A percentile compares a stretch with the other conserved stretches of the same genome.
Conservation (phyloP, 2,888 invertebrate species). For the Lycocerus yunnanus region DNA sequence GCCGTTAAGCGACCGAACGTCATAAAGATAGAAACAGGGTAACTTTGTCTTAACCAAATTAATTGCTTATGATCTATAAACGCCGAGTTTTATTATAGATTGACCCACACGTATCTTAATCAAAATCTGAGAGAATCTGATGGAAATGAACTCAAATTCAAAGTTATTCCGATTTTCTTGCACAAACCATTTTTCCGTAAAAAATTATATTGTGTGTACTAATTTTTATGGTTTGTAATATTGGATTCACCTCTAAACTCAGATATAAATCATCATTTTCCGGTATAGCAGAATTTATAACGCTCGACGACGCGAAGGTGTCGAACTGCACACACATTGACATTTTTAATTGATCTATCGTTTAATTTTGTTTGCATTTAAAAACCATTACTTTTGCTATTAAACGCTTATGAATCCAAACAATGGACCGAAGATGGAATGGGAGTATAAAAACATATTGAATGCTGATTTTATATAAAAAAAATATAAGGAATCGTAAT, state of each 20-base stretch:
- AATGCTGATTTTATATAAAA: background rate
- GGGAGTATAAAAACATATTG: background rate
- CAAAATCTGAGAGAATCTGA: background rate
- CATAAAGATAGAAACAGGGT: background rate
- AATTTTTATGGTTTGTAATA: background rate
- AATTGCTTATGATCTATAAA: background rate
- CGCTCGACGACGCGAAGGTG: background rate
- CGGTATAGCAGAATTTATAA: background rate
- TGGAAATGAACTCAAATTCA: too few species aligned
- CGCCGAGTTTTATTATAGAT: background rate
- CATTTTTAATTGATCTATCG: background rate
- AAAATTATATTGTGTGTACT: background rate
- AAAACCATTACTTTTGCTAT: background rate
- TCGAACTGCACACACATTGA: background rate
- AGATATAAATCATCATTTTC: background rate
- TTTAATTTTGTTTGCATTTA: background rate
- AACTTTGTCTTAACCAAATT: background rate
- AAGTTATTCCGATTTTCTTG: background rate
- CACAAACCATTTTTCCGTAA: background rate
- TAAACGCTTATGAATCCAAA: background rate
- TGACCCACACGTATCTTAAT: background rate
- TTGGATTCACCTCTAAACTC: background rate
- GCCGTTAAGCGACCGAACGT: background rate
- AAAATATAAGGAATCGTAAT: background rate
- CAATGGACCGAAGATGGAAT: background rate